Base-by-base conservation (phyloP, 2,888 invertebrate genomes). In the Sisyra nigra region DNA sequence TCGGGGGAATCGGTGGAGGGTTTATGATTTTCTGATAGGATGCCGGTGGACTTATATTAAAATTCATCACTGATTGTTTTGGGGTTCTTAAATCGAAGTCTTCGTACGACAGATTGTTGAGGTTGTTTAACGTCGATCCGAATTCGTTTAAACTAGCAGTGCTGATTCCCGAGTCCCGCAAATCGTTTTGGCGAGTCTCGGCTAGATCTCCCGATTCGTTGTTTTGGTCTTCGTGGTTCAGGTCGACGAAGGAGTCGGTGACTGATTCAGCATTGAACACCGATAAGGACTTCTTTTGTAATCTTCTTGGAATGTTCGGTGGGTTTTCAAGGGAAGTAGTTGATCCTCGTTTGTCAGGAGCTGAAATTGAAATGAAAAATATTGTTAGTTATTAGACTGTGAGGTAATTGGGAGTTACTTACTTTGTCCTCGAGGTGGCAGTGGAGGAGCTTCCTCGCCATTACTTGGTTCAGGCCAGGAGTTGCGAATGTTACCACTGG, bases 361-460 rank as follows among this genome's bases (percentile, higher is more conserved):
- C 71, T 70, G 47, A 24, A 57, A 52, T 42, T 48, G 39, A 44
- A 34, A 44, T 8, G 18, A 7, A 5, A 8, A 19, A 39, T 33
- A 37, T 35, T 43, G 19, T 7, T 37, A 9, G n/a, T 37, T 15
- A n/a, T 15, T 37, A 17, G 17, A 17, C 8, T 9, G 29, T 7
- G 7, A 5, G 13, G 18, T 29, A 31, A 30, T 40, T 30, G 1
- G 10, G 39, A 4, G n/a, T 19, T 13, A 24, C 32, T 57, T 59
- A 79, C 79, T 78, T 49, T 80, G 79, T 6, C 84, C 83, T 46
- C 87, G 65, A 0, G 87, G 87, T 3, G 87, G 87, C 44, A 87
- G 57, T 0, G 87, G 87, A 13, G 85, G 85, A 1, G 86, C 86
- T 50, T 76, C 76, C 44, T 72, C 64, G 0, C 68, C 61, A 39